Conservation (phyloP, 2,797 vertebrate genomes). For the Fratercula arctica region DNA sequence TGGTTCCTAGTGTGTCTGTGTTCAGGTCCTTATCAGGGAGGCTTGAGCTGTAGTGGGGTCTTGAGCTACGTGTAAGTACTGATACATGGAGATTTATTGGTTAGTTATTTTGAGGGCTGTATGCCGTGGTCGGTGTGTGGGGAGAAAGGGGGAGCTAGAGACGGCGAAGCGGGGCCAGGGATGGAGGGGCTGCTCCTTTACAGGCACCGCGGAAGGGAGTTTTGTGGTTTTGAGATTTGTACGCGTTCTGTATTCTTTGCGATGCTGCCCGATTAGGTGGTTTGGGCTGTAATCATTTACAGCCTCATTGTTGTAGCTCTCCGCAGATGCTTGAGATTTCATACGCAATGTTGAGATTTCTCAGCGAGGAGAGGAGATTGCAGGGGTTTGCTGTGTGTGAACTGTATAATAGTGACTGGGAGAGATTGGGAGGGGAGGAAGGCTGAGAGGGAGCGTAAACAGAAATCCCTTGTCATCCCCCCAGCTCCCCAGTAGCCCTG, state of each 20-base stretch:
- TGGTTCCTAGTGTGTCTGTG: background rate
- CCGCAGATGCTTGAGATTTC: background rate
- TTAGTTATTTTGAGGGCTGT: background rate
- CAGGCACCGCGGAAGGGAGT: background rate
- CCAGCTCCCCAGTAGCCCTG: background rate
- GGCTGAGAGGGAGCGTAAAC: background rate
- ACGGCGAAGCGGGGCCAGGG: background rate
- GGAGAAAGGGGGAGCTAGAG: background rate
- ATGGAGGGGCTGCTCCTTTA: background rate
- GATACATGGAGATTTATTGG: background rate
- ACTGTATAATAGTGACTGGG: background rate
- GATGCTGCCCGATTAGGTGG: rapidly evolving
- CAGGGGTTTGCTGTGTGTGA: background rate
- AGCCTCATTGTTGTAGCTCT: rapidly evolving
- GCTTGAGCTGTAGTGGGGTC: background rate
- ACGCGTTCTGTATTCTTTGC: rapidly evolving
- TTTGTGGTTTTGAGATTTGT: background rate
- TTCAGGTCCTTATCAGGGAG: background rate
- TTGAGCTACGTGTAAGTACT: rapidly evolving
- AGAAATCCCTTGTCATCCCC: background rate
- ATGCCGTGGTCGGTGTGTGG: rapidly evolving
- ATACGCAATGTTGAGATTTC: rapidly evolving
- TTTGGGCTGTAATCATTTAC: background rate
- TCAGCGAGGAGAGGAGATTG: background rate
- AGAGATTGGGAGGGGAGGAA: background rate